Evolutionary conservation across 1,140 invertebrate species (phyloP), one percentile per base, ranked within the genome.

Genomic region (Helicoverpa zea): DNA sequence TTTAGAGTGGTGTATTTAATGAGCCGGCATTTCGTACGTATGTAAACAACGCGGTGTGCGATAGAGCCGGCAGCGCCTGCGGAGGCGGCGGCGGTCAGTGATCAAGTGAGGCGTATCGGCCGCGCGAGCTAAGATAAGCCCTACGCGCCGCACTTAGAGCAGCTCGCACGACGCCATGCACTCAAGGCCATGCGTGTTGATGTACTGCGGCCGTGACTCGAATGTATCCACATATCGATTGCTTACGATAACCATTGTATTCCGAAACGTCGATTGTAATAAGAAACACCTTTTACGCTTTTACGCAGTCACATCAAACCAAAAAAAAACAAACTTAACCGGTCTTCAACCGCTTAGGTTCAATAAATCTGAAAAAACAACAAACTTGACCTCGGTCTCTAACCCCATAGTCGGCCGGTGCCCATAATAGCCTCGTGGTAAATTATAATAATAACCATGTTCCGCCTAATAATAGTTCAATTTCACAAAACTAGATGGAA

Each of bases 141-240:
- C 86, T 85, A 86, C 86, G 87, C 88, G 84, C 81, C 70, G 86
- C 81, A 47, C 63, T 16, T 43, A 43, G 52, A 68, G 64, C 68
- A 23, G 47, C 68, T 29, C 84, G 86, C 87, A 81, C 84, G 64
- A 84, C 84, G 75, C 72, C 47, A 79, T 81, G 61, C 81, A 81
- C 54, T 83, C 91, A 93, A 93, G 91, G 91, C 86, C 91, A 82
- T 85, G 80, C 74, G 86, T 87, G 90, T 91, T 91, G 91, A 93
- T 88, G 91, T 90, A 87, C 81, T 79, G 70, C 61, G 86, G 86
- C 90, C 89, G 88, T 94, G 92, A 91, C 90, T 93, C 83, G 91
- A 87, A 90, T 91, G 85, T 87, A 86, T 87, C 88, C 88, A 80
- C 84, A 90, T 88, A 79, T 68, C 79, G 61, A 82, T 81, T 80